phyloP scores from a whole-genome alignment of 2,888 invertebrate species.

The Papilio demoleus region DNA sequence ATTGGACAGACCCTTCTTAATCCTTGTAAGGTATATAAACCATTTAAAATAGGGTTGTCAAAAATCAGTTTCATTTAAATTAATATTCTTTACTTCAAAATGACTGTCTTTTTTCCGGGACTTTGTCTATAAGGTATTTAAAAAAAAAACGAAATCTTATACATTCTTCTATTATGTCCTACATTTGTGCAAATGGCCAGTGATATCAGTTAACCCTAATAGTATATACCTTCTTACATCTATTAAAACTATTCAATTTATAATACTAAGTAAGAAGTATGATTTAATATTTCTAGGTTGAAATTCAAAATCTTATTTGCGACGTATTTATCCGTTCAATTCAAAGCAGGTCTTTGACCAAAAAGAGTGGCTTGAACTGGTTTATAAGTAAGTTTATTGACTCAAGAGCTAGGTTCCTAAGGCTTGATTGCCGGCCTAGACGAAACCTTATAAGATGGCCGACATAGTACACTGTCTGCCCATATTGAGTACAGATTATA shows the following conservation, averaged over 20 bases:
- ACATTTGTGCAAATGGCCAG: no score
- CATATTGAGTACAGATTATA: constrained; percentile 24
- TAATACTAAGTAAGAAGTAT: background rate
- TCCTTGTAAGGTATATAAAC: background rate
- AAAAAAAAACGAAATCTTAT: no score
- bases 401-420: constrained; percentile 12
- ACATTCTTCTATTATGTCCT: no score
- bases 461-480: background rate
- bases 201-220: no score
- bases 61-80: background rate
- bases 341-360: background rate
- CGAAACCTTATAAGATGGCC: constrained; percentile 34
- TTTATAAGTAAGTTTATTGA: constrained; percentile 3
- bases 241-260: no score
- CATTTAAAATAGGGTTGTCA: background rate
- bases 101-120: no score
- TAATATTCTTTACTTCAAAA: background rate
- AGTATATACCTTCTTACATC: no score
- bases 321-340: background rate
- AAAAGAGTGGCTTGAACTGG: background rate
- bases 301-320: background rate
- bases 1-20: background rate
- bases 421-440: constrained; percentile 21
- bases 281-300: background rate
- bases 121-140: no score